Evolutionary conservation across 23 tunicate species (phyloP).

Genomic region (Phallusia fumigata): DNA sequence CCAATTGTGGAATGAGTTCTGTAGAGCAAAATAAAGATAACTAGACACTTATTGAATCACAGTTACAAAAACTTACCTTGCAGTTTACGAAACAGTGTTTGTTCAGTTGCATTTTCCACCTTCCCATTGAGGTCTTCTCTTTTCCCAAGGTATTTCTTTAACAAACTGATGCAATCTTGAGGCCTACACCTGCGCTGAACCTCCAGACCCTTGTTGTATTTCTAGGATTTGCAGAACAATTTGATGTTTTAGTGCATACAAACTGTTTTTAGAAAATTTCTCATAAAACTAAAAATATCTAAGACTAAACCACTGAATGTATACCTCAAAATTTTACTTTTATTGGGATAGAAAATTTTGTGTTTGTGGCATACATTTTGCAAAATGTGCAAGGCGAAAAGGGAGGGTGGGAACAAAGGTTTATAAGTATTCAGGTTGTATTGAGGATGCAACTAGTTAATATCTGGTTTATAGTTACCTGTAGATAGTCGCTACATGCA

Average conservation of each 20-base stretch:
- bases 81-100: neutral
- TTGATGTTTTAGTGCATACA: too few relatives aligned
- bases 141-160: neutral
- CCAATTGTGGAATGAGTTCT: neutral
- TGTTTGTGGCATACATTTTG: too few relatives aligned
- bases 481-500: constrained; percentile 18
- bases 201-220: neutral
- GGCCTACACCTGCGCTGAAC: neutral
- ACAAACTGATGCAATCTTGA: neutral
- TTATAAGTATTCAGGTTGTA: too few relatives aligned
- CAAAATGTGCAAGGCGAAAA: too few relatives aligned
- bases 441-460: too few relatives aligned
- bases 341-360: too few relatives aligned
- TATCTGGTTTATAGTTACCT: neutral
- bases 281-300: too few relatives aligned
- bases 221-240: too few relatives aligned
- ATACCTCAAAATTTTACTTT: too few relatives aligned
- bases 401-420: too few relatives aligned
- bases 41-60: neutral
- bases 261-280: too few relatives aligned
- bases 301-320: too few relatives aligned
- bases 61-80: neutral
- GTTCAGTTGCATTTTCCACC: neutral
- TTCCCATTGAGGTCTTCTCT: neutral
- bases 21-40: neutral